These are phyloP conservation scores for Pogoniulus pusillus DNA, from an alignment of 2,797 vertebrate genomes.

Conservation along the genomic window DNA sequence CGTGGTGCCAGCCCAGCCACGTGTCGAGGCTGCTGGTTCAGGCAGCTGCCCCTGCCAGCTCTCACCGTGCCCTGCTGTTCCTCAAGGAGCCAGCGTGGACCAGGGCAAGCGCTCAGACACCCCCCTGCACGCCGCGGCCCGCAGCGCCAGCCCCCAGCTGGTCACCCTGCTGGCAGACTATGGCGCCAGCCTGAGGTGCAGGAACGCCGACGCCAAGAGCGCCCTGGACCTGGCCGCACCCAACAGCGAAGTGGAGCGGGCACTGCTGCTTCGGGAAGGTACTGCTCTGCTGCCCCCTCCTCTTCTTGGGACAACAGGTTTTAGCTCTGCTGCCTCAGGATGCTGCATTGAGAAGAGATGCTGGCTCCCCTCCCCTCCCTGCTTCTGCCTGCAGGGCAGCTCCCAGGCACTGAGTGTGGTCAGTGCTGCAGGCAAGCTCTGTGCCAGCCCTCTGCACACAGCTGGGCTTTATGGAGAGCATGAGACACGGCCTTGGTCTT, in stretches of 20 bases:
- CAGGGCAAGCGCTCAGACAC: slow-evolving; percentile 81
- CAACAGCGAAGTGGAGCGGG: slow-evolving; percentile 78
- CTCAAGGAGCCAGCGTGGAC: slow-evolving; percentile 84
- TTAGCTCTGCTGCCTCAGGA: neutral
- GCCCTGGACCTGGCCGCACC: slow-evolving; percentile 82
- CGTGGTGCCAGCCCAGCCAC: neutral
- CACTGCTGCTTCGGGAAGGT: slow-evolving; percentile 83
- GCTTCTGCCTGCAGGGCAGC: neutral
- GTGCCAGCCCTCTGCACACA: rapidly evolving
- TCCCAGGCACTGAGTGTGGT: neutral
- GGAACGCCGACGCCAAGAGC: slow-evolving; percentile 83
- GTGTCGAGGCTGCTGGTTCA: neutral
- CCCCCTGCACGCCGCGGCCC: slow-evolving; percentile 85
- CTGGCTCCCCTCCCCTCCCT: no score
- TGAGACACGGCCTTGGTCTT: neutral
- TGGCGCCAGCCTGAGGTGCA: slow-evolving; percentile 82
- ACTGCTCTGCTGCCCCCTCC: neutral
- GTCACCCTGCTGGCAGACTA: slow-evolving; percentile 86
- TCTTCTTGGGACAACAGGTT: neutral
- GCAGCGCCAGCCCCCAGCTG: slow-evolving; percentile 72
- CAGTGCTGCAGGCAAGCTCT: neutral
- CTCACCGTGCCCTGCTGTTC: neutral
- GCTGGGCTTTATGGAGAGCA: neutral
- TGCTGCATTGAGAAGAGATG: no score
- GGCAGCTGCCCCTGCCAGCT: neutral